Conservation (phyloP, 1,140 invertebrate species). For the Microplitis demolitor region DNA sequence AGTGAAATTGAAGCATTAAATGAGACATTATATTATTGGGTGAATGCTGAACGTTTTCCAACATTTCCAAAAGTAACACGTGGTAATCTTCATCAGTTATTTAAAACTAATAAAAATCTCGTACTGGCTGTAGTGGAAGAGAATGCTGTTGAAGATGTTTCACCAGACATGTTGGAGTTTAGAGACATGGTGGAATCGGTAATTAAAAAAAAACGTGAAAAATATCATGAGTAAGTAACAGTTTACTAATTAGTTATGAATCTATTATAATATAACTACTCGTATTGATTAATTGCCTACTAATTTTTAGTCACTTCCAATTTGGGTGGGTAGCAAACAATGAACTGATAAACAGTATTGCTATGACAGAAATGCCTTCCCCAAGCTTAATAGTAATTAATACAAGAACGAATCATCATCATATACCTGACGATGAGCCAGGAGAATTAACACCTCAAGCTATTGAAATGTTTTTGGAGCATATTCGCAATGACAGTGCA, state of each 20-base stretch:
- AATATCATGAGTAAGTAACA: slow-evolving; percentile 73
- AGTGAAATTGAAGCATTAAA: slow-evolving; percentile 66
- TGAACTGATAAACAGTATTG: slow-evolving; percentile 88
- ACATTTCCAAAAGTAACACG: slow-evolving; percentile 87
- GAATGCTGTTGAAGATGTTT: slow-evolving; percentile 82
- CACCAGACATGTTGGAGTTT: slow-evolving; percentile 82
- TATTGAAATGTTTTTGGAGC: slow-evolving; percentile 78
- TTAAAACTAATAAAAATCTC: slow-evolving; percentile 84
- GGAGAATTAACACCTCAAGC: slow-evolving; percentile 77
- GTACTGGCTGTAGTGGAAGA: slow-evolving; percentile 87
- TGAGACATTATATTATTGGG: slow-evolving; percentile 78
- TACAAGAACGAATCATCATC: slow-evolving; percentile 87
- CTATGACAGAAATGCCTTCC: slow-evolving; percentile 80
- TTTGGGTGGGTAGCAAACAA: slow-evolving; percentile 91
- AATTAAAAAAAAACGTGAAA: slow-evolving; percentile 75
- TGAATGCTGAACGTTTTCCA: slow-evolving; percentile 88
- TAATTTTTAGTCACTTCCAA: slow-evolving; percentile 71
- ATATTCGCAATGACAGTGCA: slow-evolving; percentile 74
- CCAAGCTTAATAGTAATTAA: slow-evolving; percentile 90
- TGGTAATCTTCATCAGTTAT: slow-evolving; percentile 81
- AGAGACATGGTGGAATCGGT: slow-evolving; percentile 84
- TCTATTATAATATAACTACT: not conserved
- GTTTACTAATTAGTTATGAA: not conserved
- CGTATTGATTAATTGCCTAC: slow-evolving; percentile 17
- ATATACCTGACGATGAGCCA: slow-evolving; percentile 84